phyloP scores from a whole-genome alignment of 2,113 vertebrate genomes.

The Psittacula cyanocephala region DNA sequence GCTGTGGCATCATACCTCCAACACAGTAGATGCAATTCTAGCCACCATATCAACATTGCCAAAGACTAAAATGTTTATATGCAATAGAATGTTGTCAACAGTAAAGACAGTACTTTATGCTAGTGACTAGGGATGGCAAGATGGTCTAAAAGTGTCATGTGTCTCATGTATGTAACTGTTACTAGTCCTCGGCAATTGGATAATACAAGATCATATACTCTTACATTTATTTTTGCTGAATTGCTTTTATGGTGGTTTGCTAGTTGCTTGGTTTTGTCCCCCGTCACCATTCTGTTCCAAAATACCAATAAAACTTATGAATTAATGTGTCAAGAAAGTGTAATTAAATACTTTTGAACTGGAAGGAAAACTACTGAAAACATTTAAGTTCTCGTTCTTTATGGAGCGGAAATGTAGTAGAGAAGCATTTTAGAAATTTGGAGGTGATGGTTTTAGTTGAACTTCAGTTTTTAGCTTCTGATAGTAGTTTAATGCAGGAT shows the following conservation, averaged over 20 bases:
- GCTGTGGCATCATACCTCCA: background rate
- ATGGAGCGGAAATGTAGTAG: background rate
- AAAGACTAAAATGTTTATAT: background rate
- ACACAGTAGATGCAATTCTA: background rate
- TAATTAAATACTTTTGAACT: background rate
- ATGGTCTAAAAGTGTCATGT: background rate
- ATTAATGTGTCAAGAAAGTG: background rate
- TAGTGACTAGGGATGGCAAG: background rate
- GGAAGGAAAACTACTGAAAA: background rate
- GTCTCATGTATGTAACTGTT: background rate
- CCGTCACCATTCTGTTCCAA: background rate
- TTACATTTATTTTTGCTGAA: background rate
- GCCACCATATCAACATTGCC: background rate
- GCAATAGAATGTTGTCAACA: background rate
- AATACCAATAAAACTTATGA: background rate
- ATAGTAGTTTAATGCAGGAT: background rate
- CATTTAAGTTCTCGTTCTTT: background rate
- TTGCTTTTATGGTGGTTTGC: fast-evolving
- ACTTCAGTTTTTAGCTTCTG: background rate
- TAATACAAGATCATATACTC: background rate
- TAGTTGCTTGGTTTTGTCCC: background rate
- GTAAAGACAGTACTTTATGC: background rate
- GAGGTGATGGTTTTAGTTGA: background rate
- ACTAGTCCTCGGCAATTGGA: background rate
- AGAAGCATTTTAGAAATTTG: background rate